Evolutionary conservation across 2,797 vertebrate genomes (phyloP).

Genomic region (Eulemur rubriventer): DNA sequence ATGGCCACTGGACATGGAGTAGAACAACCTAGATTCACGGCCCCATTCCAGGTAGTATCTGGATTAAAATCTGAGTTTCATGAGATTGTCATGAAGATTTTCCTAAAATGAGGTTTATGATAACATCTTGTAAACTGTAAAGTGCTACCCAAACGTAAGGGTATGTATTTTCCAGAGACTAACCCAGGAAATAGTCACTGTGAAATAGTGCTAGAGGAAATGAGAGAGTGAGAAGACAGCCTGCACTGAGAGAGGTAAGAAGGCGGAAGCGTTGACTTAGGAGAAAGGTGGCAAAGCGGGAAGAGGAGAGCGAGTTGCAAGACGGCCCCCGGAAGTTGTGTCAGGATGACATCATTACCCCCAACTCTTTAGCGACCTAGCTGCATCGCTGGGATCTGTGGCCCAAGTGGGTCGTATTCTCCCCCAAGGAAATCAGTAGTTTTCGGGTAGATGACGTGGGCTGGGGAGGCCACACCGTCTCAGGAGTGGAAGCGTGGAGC

Average conservation of each 20-base stretch:
- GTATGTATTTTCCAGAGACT: not conserved
- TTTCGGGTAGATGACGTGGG: not conserved
- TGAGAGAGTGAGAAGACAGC: not conserved
- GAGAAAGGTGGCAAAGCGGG: not conserved
- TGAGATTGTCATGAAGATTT: not conserved
- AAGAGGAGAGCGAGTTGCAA: not conserved
- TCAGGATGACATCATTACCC: not conserved
- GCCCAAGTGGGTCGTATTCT: not conserved
- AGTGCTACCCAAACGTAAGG: not conserved
- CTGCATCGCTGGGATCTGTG: not conserved
- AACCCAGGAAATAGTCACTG: not conserved
- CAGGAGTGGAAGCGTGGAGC: not conserved
- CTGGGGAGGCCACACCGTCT: not conserved
- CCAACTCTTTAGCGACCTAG: not conserved
- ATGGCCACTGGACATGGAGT: not conserved
- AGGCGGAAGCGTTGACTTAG: rapidly evolving
- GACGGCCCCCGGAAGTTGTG: not conserved
- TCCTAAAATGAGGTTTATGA: not conserved
- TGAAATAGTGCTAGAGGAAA: not conserved
- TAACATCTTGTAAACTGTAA: not conserved
- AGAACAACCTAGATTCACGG: not conserved
- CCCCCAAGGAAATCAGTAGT: not conserved
- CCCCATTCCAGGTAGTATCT: not conserved
- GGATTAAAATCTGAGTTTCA: not conserved
- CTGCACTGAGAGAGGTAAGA: not conserved